A percentile compares a stretch with the other conserved stretches of the same genome.
Conservation (phyloP, 2,797 vertebrate genomes). For the Rhadinocentrus ornatus region DNA sequence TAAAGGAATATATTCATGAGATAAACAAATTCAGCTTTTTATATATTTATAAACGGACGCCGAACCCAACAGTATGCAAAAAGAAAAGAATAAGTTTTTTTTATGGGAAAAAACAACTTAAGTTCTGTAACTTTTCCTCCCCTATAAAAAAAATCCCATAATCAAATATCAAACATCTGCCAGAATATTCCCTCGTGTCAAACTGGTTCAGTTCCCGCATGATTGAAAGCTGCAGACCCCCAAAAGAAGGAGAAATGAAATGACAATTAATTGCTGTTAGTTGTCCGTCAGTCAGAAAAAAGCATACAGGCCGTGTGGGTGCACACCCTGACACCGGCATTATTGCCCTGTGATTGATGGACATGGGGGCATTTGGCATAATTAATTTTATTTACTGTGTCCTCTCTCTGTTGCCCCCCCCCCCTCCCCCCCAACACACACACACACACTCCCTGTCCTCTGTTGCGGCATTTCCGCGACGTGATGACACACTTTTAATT, state of each 20-base stretch:
- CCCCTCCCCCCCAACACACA: not conserved
- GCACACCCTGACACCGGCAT: conserved; percentile 75
- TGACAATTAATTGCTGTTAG: conserved; percentile 79
- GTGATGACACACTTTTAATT: conserved; percentile 79
- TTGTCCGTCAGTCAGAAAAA: conserved; percentile 72
- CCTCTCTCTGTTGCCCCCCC: conserved; percentile 55
- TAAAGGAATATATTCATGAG: not conserved
- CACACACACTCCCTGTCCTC: conserved; percentile 23
- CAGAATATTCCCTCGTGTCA: conserved; percentile 46
- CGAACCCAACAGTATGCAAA: not conserved
- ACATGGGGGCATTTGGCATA: conserved; percentile 78
- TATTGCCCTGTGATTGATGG: conserved; percentile 83
- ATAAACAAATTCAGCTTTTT: not conserved
- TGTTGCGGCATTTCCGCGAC: conserved; percentile 71
- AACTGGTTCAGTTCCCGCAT: conserved; percentile 28
- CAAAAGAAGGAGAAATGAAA: conserved; percentile 60
- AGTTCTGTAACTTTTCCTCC: not conserved
- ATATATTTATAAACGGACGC: not conserved
- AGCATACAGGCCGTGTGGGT: conserved; percentile 70
- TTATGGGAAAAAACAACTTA: not conserved
- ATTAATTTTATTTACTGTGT: conserved; percentile 83
- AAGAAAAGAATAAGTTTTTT: conserved; percentile 4
- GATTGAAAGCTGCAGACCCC: conserved; percentile 48
- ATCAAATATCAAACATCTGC: conserved; percentile 42
- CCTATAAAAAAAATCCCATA: conserved; percentile 16